Conservation (phyloP, 2,797 vertebrate species). For the Sebastes jordani region DNA sequence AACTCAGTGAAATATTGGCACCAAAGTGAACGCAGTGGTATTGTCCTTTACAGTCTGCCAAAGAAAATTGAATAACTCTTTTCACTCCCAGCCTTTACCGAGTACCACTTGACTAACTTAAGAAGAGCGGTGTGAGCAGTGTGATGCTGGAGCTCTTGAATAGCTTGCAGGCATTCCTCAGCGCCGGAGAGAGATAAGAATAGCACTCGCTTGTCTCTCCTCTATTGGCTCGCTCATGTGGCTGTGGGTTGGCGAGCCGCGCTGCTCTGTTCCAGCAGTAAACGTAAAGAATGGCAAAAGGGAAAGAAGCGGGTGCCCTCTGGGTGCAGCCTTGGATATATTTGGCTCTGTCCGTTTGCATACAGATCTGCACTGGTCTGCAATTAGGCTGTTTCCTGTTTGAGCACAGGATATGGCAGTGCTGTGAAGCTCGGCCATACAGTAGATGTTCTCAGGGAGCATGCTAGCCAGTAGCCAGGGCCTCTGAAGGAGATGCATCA, state of each 20-base stretch:
- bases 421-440: constrained; percentile 38
- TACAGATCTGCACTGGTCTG: constrained; percentile 68
- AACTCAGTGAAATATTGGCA: not conserved
- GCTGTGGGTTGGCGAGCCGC: constrained; percentile 34
- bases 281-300: constrained; percentile 30
- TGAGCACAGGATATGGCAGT: constrained; percentile 57
- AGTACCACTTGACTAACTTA: constrained; percentile 40
- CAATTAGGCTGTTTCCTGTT: constrained; percentile 81
- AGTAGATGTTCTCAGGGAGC: constrained; percentile 20
- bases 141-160: constrained; percentile 51
- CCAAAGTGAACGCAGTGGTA: not conserved
- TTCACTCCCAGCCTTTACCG: not conserved
- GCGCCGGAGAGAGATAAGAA: constrained; percentile 52
- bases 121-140: constrained; percentile 32
- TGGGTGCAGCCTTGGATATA: constrained; percentile 63
- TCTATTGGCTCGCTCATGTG: constrained; percentile 28
- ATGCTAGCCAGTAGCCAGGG: constrained; percentile 2
- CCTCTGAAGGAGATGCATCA: constrained; percentile 17
- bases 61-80: not conserved
- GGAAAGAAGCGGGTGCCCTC: constrained; percentile 28
- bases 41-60: not conserved
- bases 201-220: constrained; percentile 49
- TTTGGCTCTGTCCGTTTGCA: constrained; percentile 71
- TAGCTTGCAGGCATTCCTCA: constrained; percentile 51
- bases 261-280: constrained; percentile 30